A percentile compares a stretch with the other conserved stretches of the same genome.
Conservation (phyloP, 2,113 vertebrate genomes). For the Hepsetus odoe region DNA sequence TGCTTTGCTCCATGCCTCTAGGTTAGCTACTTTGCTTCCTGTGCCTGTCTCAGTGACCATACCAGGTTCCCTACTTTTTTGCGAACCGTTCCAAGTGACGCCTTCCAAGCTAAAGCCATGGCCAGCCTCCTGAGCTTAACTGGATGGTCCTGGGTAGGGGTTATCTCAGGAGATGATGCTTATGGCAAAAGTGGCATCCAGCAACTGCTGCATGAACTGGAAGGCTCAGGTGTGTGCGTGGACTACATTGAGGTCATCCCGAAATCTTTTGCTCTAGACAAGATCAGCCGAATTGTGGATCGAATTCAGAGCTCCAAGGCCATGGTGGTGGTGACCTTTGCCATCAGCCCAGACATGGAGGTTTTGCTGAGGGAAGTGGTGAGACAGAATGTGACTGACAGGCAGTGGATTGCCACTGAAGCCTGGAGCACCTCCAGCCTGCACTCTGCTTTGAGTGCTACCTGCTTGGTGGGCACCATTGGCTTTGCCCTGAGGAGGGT, state of each 20-base stretch:
- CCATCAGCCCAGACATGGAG: constrained; percentile 54
- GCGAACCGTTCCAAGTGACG: constrained; percentile 61
- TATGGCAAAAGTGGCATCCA: constrained; percentile 65
- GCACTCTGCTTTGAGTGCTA: constrained; percentile 46
- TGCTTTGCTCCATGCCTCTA: constrained; percentile 41
- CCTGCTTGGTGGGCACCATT: constrained; percentile 60
- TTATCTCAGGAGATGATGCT: constrained; percentile 63
- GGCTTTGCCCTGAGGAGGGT: constrained; percentile 65
- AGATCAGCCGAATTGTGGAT: constrained; percentile 57
- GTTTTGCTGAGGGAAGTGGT: constrained; percentile 60
- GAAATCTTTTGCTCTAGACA: constrained; percentile 44
- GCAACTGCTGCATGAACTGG: constrained; percentile 60
- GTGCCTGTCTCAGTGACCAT: constrained; percentile 49
- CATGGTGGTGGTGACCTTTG: constrained; percentile 63
- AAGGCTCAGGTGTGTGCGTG: constrained; percentile 57
- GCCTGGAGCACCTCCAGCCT: constrained; percentile 62
- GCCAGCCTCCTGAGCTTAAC: constrained; percentile 58
- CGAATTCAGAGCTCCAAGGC: constrained; percentile 60
- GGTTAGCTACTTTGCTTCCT: constrained; percentile 61
- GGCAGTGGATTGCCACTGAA: constrained; percentile 68
- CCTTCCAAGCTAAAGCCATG: constrained; percentile 62
- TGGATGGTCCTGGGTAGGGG: constrained; percentile 64
- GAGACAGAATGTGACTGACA: constrained; percentile 61
- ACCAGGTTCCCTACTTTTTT: constrained; percentile 58
- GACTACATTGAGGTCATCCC: constrained; percentile 62